Conservation (phyloP, 2,797 vertebrate genomes). For the Mormyrops boulengeri region DNA sequence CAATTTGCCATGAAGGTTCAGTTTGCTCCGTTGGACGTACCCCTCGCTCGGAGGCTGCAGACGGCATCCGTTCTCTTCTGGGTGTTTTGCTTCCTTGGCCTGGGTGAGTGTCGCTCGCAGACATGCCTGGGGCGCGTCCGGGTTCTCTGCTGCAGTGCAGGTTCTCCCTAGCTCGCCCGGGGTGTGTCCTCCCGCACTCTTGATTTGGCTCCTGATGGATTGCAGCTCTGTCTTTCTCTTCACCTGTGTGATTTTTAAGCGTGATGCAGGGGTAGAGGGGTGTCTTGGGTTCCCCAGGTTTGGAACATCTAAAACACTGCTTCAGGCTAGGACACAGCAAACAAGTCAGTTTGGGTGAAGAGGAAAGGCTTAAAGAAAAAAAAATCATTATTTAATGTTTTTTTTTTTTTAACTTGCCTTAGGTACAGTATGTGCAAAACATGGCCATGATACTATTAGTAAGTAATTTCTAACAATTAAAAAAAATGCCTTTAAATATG, state of each 20-base stretch:
- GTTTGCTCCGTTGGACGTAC: constrained; percentile 67
- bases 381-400: neutral
- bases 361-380: neutral
- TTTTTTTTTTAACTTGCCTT: neutral
- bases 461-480: neutral
- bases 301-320: neutral
- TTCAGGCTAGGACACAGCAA: neutral
- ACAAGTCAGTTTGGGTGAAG: neutral
- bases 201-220: neutral
- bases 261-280: neutral
- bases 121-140: neutral
- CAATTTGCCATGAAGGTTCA: constrained; percentile 68
- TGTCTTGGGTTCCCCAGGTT: neutral
- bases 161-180: neutral
- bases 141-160: neutral
- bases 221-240: neutral
- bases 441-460: neutral
- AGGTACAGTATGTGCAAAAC: neutral
- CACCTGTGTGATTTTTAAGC: neutral
- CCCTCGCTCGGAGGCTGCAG: constrained; percentile 73
- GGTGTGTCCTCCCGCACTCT: neutral
- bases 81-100: constrained; percentile 74
- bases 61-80: constrained; percentile 70
- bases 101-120: constrained; percentile 65
- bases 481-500: neutral